These are phyloP conservation scores for Cliona cf. orientalis DNA, from an alignment of 37 sponge, comb jelly and placozoan genomes.

Conservation along the genomic window DNA sequence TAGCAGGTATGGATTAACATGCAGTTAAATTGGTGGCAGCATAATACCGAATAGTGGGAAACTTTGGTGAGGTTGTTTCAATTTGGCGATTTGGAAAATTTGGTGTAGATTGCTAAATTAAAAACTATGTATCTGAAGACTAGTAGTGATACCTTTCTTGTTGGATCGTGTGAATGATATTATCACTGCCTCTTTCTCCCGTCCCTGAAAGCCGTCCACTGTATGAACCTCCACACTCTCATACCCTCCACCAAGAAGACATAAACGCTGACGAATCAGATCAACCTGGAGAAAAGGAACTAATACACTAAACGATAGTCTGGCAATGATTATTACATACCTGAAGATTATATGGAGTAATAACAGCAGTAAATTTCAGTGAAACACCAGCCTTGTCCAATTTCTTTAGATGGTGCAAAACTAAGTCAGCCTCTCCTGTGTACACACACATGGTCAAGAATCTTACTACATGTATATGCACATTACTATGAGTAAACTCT, in stretches of 20 bases:
- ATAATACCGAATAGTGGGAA: too few species aligned
- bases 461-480: background rate
- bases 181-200: conserved; percentile 95
- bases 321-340: conserved; percentile 25
- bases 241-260: background rate
- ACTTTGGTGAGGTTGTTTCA: too few species aligned
- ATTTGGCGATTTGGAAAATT: too few species aligned
- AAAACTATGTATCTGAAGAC: too few species aligned
- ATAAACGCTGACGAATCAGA: conserved; percentile 62
- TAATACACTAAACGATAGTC: background rate
- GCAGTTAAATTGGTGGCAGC: too few species aligned
- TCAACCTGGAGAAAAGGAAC: conserved; percentile 57
- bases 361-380: conserved; percentile 78
- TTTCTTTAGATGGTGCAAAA: conserved; percentile 68
- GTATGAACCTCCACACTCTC: conserved; percentile 76
- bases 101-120: too few species aligned
- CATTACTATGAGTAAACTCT: background rate
- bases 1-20: too few species aligned
- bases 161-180: conserved; percentile 94
- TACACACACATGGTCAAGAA: background rate
- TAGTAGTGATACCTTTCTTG: conserved; percentile 46
- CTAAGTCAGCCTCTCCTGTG: conserved; percentile 90
- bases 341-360: conserved; percentile 94
- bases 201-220: conserved; percentile 97
- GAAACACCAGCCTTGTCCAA: conserved; percentile 65